These are phyloP conservation scores for Patagioenas fasciata DNA, from an alignment of 2,113 vertebrate species.

Conservation along the genomic window DNA sequence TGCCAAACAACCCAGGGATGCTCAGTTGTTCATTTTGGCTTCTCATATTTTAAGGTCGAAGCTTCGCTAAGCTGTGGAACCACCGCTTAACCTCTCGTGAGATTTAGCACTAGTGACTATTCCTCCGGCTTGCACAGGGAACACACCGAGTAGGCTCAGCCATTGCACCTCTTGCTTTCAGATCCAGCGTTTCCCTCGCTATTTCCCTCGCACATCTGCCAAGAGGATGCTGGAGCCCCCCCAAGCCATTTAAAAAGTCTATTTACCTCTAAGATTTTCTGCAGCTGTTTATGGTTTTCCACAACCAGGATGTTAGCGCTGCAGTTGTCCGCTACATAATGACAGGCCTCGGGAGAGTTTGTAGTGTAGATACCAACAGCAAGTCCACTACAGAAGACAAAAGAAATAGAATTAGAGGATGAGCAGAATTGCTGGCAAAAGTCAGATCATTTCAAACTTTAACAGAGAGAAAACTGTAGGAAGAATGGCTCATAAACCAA, in stretches of 20 bases:
- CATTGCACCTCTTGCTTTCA: background rate
- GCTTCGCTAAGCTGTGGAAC: background rate
- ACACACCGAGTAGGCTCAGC: background rate
- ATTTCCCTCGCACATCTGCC: background rate
- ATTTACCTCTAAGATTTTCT: constrained; percentile 90
- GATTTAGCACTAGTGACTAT: background rate
- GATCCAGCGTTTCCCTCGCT: background rate
- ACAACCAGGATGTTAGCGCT: constrained; percentile 86
- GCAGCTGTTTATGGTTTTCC: constrained; percentile 89
- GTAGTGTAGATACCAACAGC: constrained; percentile 94
- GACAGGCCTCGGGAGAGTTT: constrained; percentile 88
- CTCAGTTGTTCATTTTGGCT: background rate
- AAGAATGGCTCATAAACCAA: background rate
- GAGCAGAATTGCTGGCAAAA: background rate
- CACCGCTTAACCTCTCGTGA: background rate
- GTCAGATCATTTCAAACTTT: background rate
- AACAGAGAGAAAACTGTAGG: background rate
- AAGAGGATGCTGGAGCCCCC: background rate
- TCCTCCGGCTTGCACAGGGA: background rate
- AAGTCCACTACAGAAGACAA: constrained; percentile 78
- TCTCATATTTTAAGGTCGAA: background rate
- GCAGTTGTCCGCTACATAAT: constrained; percentile 84
- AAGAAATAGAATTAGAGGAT: background rate
- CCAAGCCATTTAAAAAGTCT: background rate
- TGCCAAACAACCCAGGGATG: background rate